Conservation (phyloP, 2,113 vertebrate species). For the Ahaetulla prasina region DNA sequence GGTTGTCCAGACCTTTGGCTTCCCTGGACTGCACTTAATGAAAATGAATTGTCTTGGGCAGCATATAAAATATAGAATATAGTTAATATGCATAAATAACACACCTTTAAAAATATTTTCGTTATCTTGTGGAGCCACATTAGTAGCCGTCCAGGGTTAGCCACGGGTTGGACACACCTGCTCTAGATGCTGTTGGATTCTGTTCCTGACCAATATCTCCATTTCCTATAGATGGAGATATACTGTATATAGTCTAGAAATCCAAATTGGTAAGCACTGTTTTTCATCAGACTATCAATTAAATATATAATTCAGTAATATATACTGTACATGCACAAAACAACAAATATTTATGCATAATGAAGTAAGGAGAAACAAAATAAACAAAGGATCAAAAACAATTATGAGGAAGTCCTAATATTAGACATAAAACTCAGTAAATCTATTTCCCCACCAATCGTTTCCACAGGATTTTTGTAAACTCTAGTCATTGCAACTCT, state of each 20-base stretch:
- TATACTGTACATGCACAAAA: too few species aligned
- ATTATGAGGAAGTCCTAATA: not conserved
- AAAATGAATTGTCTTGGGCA: not conserved
- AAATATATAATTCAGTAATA: not conserved
- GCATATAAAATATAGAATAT: not conserved
- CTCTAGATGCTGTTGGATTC: not conserved
- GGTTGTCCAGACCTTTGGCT: not conserved
- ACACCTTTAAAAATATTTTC: not conserved
- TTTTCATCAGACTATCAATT: not conserved
- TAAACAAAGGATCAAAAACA: not conserved
- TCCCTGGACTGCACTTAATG: not conserved
- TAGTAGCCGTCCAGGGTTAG: not conserved
- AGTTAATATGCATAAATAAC: not conserved
- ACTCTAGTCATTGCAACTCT: not conserved
- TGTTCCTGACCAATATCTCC: not conserved
- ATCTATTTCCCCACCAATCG: not conserved
- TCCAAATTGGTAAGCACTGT: not conserved
- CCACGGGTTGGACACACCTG: not conserved
- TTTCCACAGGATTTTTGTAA: not conserved
- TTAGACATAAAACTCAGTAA: not conserved
- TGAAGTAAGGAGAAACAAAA: not conserved
- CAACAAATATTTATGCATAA: not conserved
- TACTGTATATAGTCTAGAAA: not conserved
- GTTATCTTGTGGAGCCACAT: not conserved
- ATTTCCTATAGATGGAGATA: not conserved